Evolutionary conservation across 35 echinoderm and acorn worm genomes (phyloP), one percentile per base, ranked within the genome.

Genomic region (Diadema setosum): DNA sequence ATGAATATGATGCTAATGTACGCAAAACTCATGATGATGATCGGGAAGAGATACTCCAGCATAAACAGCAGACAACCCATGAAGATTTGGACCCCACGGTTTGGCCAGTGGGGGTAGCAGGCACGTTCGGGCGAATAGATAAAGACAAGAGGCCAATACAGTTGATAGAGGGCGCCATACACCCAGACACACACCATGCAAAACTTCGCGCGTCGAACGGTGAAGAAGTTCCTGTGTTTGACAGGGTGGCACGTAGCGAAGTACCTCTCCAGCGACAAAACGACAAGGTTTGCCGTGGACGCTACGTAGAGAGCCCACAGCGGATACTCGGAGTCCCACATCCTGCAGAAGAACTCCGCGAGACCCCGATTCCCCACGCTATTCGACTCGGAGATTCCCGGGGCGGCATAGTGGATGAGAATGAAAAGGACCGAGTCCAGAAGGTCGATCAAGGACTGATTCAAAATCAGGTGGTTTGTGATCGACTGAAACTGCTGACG

Each of bases 391-490:
- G 73, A 78, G 2, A 42, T 44, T 33, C 35, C 21, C 2, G 73
- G 73, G 3, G 73, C 29, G 24, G 73, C 73, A 44, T 78, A 78
- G 39, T 78, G 87, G 16, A 93, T 73, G 7, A 87, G 25, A 2
- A 97, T 83, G 52, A 97, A 97, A 25, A 97, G 30, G 4, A 93
- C 90, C 1, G 95, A 87, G 27, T 90, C 91, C 6, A 93, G 32
- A 14, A 97, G 87, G 69, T 97, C 91, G 49, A 97, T 93, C 16
- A 97, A 31, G 2, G 91, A 88, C 34, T 97, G 95, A 41, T 97
- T 97, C 23, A 97, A 58, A 74, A 97, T 97, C 23, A 97, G 50
- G 14, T 90, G 42, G 57, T 93, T 93, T 7, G 95, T 97, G 4
- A 93, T 82, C 11, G 95, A 93, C 17, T 75, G 63, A 49, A 97